phyloP scores from a whole-genome alignment of 2,888 invertebrate species.

The Gibbula magus region DNA sequence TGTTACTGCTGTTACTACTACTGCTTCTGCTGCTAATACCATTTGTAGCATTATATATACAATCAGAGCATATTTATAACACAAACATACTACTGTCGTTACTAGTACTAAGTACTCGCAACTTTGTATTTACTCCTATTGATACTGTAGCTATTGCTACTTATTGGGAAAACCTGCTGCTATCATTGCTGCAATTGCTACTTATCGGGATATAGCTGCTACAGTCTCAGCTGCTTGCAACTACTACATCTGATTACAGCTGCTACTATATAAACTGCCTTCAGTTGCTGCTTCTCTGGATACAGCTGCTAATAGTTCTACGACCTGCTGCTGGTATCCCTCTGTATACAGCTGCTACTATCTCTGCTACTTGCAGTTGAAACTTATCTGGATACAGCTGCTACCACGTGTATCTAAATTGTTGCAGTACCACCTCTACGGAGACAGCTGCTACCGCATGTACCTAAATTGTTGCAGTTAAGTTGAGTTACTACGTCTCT shows the following conservation, averaged over 20 bases:
- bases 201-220: not conserved
- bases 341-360: no score
- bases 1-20: not conserved
- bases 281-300: conserved; percentile 8
- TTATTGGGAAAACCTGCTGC: conserved; percentile 10
- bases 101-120: conserved; percentile 2
- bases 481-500: no score
- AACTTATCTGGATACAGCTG: no score
- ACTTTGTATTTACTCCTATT: not conserved
- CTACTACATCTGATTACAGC: conserved; percentile 26
- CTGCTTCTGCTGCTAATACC: not conserved
- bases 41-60: not conserved
- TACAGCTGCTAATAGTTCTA: not conserved
- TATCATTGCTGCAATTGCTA: conserved; percentile 16
- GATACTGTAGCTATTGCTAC: not conserved
- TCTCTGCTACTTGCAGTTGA: no score
- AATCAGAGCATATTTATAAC: not conserved
- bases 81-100: not conserved
- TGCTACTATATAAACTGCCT: conserved; percentile 29
- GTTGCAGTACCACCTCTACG: no score
- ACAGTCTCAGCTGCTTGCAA: not conserved
- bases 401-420: no score
- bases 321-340: no score
- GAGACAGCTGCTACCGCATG: no score
- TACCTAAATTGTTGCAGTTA: no score